These are phyloP conservation scores for Aphelocoma californica DNA, from an alignment of 2,797 vertebrate genomes.

Conservation along the genomic window DNA sequence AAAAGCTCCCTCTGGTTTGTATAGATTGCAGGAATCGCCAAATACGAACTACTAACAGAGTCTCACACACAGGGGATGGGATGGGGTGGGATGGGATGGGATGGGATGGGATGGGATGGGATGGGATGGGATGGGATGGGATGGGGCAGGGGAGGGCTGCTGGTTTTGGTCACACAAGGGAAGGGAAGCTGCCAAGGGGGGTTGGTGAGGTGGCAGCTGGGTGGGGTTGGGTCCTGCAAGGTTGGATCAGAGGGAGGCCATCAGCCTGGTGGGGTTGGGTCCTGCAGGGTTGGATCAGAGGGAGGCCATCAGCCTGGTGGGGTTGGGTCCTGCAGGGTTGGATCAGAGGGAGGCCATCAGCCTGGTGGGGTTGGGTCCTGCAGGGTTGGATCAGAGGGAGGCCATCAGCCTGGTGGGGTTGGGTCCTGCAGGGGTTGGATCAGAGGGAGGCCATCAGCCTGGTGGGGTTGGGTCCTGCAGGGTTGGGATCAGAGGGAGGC, in stretches of 20 bases:
- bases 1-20: neutral
- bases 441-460: neutral
- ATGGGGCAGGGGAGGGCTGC: neutral
- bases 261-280: neutral
- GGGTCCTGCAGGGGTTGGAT: no score
- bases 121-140: neutral
- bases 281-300: no score
- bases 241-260: no score
- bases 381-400: no score
- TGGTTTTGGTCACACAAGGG: neutral
- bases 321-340: no score
- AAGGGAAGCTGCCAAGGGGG: neutral
- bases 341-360: neutral
- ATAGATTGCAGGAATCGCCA: neutral
- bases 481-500: no score
- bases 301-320: neutral
- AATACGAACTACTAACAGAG: neutral
- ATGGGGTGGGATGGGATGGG: neutral
- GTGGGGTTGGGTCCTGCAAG: neutral
- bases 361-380: neutral
- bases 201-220: neutral
- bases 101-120: neutral
- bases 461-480: neutral
- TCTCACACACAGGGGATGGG: neutral
- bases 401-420: neutral